Evolutionary conservation across 1,140 invertebrate genomes (phyloP), one percentile per base, ranked within the genome.

Genomic region (Bombus sylvicola): DNA sequence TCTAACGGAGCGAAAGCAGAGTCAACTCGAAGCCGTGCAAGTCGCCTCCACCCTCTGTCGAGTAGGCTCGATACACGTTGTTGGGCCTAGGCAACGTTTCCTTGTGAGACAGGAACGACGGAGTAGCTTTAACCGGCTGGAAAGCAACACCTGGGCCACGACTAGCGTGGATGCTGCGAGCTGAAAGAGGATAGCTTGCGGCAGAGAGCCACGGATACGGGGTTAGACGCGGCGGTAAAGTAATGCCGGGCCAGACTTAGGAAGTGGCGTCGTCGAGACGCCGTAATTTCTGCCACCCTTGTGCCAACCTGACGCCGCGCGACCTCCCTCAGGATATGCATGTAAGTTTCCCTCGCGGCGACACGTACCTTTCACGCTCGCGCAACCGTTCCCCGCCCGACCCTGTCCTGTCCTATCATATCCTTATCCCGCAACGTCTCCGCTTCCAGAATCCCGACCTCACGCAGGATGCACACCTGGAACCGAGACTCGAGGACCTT

Each of bases 211-310:
- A 79, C 82, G 77, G 80, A 62, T 87, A 78, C 71, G 57, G 71
- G 72, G 66, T 69, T 69, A 73, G 81, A 81, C 75, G 77, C 68
- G 79, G 86, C 72, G 77, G 88, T 82, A 85, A 86, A 80, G 87
- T 90, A 92, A 91, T 88, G 87, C 91, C 86, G 86, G 85, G 91
- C 62, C 87, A 93, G 92, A 93, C 91, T 93, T 93, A 92, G 91
- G 89, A 93, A 93, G 93, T 91, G 88, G 88, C 90, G 86, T 91
- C 91, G 92, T 93, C 92, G 93, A 93, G 93, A 93, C 93, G 89
- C 92, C 92, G 93, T 93, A 93, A 93, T 92, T 93, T 93, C 88
- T 93, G 88, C 92, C 91, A 92, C 92, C 92, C 92, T 92, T 92
- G 92, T 92, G 92, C 92, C 92, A 92, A 88, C 88, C 90, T 93